phyloP scores from a whole-genome alignment of 2,113 vertebrate genomes.

The Thalassarche chlororhynchos region DNA sequence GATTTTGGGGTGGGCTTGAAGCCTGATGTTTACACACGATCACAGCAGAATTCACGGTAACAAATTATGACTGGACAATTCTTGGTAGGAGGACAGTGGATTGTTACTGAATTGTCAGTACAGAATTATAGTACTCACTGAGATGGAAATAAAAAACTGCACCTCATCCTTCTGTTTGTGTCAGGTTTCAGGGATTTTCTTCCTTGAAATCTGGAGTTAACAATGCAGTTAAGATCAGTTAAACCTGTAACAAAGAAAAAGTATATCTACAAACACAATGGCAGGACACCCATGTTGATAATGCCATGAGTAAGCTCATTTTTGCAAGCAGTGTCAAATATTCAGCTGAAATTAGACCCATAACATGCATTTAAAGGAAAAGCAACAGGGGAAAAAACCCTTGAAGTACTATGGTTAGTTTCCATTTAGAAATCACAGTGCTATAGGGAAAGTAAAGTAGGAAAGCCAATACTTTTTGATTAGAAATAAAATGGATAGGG shows the following conservation, averaged over 20 bases:
- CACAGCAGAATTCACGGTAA: neutral
- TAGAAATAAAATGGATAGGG: neutral
- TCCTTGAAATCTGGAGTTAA: neutral
- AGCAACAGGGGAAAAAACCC: accelerated
- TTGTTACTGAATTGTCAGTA: neutral
- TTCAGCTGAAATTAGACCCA: neutral
- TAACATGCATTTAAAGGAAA: neutral
- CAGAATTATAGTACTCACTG: neutral
- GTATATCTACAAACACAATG: neutral
- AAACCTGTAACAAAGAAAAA: neutral
- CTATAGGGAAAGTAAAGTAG: neutral
- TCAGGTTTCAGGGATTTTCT: neutral
- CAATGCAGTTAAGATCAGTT: neutral
- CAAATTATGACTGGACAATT: neutral
- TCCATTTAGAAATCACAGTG: neutral
- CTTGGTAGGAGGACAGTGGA: neutral
- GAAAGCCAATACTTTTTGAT: neutral
- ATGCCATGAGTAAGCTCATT: neutral
- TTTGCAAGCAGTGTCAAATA: neutral
- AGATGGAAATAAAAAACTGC: neutral
- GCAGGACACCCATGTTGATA: neutral
- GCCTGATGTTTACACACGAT: neutral
- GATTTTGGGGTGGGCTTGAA: neutral
- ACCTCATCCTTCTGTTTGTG: neutral
- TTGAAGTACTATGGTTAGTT: neutral